Evolutionary conservation across 2,888 invertebrate species (phyloP).

Genomic region (Drosophila buzzatii): DNA sequence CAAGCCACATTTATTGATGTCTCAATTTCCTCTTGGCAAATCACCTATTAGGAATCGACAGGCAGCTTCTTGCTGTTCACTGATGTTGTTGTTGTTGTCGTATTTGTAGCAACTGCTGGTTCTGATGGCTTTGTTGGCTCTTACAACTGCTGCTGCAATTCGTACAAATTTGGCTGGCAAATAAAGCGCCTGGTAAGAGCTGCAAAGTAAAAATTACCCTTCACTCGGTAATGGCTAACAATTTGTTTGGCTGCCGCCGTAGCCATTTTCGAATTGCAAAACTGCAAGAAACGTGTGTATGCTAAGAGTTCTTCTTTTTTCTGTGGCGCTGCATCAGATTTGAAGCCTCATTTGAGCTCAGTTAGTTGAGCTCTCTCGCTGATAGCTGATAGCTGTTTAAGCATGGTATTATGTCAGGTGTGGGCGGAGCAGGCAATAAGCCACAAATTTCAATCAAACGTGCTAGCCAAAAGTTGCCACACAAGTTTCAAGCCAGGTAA

Average conservation of each 20-base stretch:
- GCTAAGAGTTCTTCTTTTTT: not conserved
- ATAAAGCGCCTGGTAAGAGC: conserved; percentile 66
- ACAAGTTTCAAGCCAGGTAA: conserved; percentile 66
- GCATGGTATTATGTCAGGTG: conserved; percentile 50
- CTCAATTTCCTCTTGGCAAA: conserved; percentile 81
- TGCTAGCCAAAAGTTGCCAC: conserved; percentile 69
- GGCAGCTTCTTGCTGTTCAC: conserved; percentile 38
- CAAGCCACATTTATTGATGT: conserved; percentile 82
- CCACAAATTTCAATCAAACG: conserved; percentile 82
- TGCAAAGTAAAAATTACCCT: conserved; percentile 77
- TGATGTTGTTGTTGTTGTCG: conserved; percentile 29
- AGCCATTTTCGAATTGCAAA: conserved; percentile 46
- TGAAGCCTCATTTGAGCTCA: conserved; percentile 51
- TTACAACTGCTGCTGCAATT: conserved; percentile 72
- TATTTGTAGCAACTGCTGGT: conserved; percentile 18
- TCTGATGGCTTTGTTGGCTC: conserved; percentile 65
- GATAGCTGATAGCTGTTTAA: conserved; percentile 53
- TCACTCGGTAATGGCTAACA: conserved; percentile 75
- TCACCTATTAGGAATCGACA: conserved; percentile 81
- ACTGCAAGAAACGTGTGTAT: conserved; percentile 36
- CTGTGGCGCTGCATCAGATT: conserved; percentile 32
- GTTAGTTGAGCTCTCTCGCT: conserved; percentile 33
- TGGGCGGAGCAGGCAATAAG: conserved; percentile 66
- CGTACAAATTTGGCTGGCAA: conserved; percentile 79
- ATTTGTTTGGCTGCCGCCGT: conserved; percentile 72